Evolutionary conservation across 2,797 vertebrate species (phyloP), one percentile per base, ranked within the genome.

Genomic region (Sardinella longiceps): DNA sequence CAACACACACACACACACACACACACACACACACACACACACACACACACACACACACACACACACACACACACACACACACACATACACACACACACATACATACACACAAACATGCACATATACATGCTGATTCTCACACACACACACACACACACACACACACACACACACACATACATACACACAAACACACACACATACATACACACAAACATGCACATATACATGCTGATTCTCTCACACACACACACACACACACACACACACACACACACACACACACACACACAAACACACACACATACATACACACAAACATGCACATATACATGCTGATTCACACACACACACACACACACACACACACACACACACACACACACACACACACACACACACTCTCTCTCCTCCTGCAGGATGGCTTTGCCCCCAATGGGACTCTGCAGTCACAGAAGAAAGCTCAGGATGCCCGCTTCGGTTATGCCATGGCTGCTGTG

Each of bases 381-480:
- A 39, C 9, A 12, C 39, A n/a, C 53, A 11, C 80, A 39, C 85
- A 53, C 30, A 7, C 14, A 20, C 39, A 48, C 51, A 30, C 15
- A 10, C 28, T n/a, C 53, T 10, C 80, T 25, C 56, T 20, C 74
- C 37, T 51, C 25, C 23, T n/a, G 92, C 93, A 97, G 92, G 91
- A 90, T 43, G 90, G 94, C 45, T 96, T 99, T 90, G 91, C 92
- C 0, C 91, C 94, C 0, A 97, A 96, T 0, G 96, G 96, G 0
- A 97, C 93, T 0, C 95, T 98, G 51, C 95, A 94, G 0, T 90
- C 97, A 0, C 95, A 96, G 43, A 88, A 91, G 5, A 94, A 93
- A 82, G 92, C 94, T 0, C 97, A 98, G 92, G 97, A 99, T 18
- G 95, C 97, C 37, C 93, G 98, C 0, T 98, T 99, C 46, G 98